Evolutionary conservation across 1,140 invertebrate species (phyloP).

Genomic region (Drosophila sechellia): DNA sequence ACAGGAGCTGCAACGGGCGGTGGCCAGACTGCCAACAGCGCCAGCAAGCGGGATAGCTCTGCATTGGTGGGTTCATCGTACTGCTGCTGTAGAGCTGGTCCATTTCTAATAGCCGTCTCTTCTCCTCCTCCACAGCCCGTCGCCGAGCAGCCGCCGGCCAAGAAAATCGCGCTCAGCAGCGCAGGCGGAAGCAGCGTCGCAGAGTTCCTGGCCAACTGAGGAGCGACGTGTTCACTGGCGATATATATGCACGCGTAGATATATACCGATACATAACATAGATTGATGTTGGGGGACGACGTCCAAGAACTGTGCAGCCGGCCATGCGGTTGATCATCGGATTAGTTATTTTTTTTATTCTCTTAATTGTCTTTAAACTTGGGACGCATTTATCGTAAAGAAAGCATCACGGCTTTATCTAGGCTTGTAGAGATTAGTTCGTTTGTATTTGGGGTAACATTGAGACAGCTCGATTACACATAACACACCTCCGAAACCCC

Average conservation of each 20-base stretch:
- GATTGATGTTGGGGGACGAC: background rate
- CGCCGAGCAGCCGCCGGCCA: slow-evolving; percentile 58
- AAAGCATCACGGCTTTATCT: slow-evolving; percentile 41
- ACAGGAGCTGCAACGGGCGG: background rate
- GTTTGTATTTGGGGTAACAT: slow-evolving; percentile 13
- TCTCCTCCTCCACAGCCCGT: slow-evolving; percentile 17
- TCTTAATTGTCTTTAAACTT: slow-evolving; percentile 28
- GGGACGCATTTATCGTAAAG: slow-evolving; percentile 46
- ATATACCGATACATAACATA: slow-evolving; percentile 22
- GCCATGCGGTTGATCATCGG: background rate
- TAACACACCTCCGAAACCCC: background rate
- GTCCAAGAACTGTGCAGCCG: background rate
- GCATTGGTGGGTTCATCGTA: slow-evolving; percentile 34
- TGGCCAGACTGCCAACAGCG: background rate
- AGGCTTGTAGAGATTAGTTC: slow-evolving; percentile 11
- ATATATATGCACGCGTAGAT: slow-evolving; percentile 28
- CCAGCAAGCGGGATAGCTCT: slow-evolving; percentile 53
- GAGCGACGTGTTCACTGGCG: slow-evolving; percentile 17
- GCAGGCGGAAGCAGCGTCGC: slow-evolving; percentile 3
- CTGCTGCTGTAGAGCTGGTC: too few relatives aligned
- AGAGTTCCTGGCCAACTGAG: slow-evolving; percentile 51
- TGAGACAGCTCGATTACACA: background rate
- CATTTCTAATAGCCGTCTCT: background rate
- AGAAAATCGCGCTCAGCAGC: slow-evolving; percentile 51
- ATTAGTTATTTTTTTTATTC: slow-evolving; percentile 2